Evolutionary conservation across 1,140 invertebrate genomes (phyloP).

Genomic region (Hesperophylax magnus): DNA sequence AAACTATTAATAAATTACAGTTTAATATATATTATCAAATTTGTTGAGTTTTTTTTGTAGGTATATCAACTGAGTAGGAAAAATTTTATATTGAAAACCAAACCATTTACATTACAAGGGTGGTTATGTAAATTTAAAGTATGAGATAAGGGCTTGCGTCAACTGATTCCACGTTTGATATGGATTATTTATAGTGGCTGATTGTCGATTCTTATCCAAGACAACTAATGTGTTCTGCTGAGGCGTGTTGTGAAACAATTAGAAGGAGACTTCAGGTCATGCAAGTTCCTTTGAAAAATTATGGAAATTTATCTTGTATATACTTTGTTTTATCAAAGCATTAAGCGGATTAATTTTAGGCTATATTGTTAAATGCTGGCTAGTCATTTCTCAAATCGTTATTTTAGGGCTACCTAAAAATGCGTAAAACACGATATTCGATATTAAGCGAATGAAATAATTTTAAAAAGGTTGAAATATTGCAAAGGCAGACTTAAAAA

Average conservation of each 20-base stretch:
- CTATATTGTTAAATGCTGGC: background rate
- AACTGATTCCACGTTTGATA: conserved; percentile 14
- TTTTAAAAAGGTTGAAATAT: no score
- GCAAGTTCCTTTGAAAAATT: background rate
- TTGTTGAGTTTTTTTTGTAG: no score
- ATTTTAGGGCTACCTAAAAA: no score
- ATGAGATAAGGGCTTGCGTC: conserved; percentile 26
- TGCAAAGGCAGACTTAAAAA: no score
- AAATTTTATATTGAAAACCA: no score
- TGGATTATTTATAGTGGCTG: conserved; percentile 24
- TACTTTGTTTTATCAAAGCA: background rate
- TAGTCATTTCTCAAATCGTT: no score
- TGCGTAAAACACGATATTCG: no score
- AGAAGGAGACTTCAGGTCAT: background rate
- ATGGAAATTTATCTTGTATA: background rate
- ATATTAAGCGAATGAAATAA: no score
- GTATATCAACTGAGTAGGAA: no score
- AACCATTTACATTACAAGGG: background rate
- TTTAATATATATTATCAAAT: no score
- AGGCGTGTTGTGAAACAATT: conserved; percentile 21
- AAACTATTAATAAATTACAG: no score
- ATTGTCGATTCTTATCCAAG: conserved; percentile 16
- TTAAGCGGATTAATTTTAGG: background rate
- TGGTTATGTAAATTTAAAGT: conserved; percentile 12
- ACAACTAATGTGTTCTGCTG: conserved; percentile 7